Base-by-base conservation (phyloP, 2,113 vertebrate genomes). In the Uria lomvia region DNA sequence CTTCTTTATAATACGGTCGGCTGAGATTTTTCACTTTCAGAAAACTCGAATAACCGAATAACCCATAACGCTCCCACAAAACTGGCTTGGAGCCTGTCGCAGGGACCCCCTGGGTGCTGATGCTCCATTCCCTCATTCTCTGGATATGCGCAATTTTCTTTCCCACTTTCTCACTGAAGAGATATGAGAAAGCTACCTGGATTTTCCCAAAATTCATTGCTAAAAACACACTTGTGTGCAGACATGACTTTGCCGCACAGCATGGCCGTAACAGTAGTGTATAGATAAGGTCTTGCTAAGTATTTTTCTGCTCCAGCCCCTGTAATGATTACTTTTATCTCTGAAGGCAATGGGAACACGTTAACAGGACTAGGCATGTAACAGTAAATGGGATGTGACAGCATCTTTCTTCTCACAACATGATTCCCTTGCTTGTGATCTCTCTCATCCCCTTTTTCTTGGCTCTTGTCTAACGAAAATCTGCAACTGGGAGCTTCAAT, bases 71-170 rank as follows among this genome's bases (percentile, higher is more conserved):
- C 22, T 55, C 38, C 53, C 50, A 59, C 43, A 36, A 8, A 43
- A 0, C 6, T 26, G 24, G 30, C 62, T n/a, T 26, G 52, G 30
- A 89, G 16, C 30, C 47, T 18, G 2, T 16, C 5, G 4, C 19
- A 18, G 43, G 38, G 24, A 52, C 1, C 34, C 17, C 18, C n/a
- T 11, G n/a, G n/a, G 8, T 26, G 5, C 11, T 50, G 42, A 75
- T 53, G n/a, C 76, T 80, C 75, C 8, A 0, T 53, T 62, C 3
- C 0, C 34, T 63, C 4, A 0, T 50, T 32, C 18, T n/a, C 50
- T 55, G n/a, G 36, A 7, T 15, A 29, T 1, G 0, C 16, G 32
- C 21, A 14, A 3, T 22, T 94, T 86, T 40, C 53, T 32, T 59
- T n/a, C 53, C 47, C 7, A 5, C 21, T 29, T 60, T 84, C 24